Evolutionary conservation across 1,140 invertebrate species (phyloP).

Genomic region (Zaprionus camerounensis): DNA sequence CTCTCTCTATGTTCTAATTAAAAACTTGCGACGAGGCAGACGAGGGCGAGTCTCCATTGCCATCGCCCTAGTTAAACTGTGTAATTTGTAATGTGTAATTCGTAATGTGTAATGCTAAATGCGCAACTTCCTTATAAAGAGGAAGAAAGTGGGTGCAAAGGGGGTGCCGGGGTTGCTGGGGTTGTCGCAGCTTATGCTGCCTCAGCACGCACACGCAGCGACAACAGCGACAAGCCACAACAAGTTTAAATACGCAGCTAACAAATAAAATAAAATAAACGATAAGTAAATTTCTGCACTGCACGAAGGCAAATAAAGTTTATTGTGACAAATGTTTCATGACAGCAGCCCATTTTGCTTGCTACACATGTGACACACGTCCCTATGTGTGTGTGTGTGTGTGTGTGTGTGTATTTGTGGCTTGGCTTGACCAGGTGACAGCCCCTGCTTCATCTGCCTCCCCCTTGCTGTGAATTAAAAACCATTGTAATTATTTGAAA

Average conservation of each 20-base stretch:
- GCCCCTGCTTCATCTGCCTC: not conserved
- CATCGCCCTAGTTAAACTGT: constrained; percentile 36
- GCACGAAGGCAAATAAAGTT: constrained; percentile 79
- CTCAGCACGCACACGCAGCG: constrained; percentile 67
- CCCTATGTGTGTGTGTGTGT: not conserved
- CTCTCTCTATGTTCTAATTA: not conserved
- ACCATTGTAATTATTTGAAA: constrained; percentile 76
- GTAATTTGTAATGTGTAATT: constrained; percentile 61
- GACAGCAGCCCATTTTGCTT: constrained; percentile 67
- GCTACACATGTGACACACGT: constrained; percentile 18
- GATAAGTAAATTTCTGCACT: constrained; percentile 37
- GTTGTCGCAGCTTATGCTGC: constrained; percentile 57
- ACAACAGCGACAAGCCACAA: constrained; percentile 51
- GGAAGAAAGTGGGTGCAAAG: not conserved
- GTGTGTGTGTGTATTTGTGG: constrained; percentile 6
- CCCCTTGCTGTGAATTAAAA: constrained; percentile 57
- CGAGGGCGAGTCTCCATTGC: not conserved
- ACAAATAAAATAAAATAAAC: constrained; percentile 25
- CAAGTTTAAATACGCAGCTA: constrained; percentile 66
- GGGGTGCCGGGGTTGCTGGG: not conserved
- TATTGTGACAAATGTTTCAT: constrained; percentile 83
- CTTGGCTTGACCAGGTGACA: constrained; percentile 35
- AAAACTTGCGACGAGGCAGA: not conserved
- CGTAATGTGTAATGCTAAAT: constrained; percentile 66
- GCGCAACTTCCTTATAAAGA: constrained; percentile 51